phyloP scores from a whole-genome alignment of 1,140 invertebrate species.

The Lethrus apterus region DNA sequence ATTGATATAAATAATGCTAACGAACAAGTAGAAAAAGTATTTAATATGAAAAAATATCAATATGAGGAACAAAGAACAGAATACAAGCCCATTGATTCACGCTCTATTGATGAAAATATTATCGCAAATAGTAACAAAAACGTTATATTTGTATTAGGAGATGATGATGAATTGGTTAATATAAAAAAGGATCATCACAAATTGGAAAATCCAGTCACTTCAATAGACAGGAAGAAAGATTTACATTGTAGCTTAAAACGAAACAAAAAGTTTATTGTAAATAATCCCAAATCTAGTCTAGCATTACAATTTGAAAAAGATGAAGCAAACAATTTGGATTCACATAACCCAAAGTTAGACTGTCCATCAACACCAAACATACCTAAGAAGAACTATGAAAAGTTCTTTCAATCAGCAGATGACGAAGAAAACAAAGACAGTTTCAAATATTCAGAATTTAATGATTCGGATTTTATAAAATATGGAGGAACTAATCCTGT shows the following conservation, averaged over 20 bases:
- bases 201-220: too few species aligned
- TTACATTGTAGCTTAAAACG: too few species aligned
- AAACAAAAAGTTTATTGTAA: too few species aligned
- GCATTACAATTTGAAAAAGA: background rate
- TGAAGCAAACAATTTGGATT: background rate
- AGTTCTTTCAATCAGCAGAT: background rate
- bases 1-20: too few species aligned
- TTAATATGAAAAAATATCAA: slow-evolving; percentile 11
- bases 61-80: too few species aligned
- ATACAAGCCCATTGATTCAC: slow-evolving; percentile 13
- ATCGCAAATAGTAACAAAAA: slow-evolving; percentile 27
- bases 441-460: slow-evolving; percentile 16
- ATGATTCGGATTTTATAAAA: slow-evolving; percentile 25
- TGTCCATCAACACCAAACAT: slow-evolving; percentile 7
- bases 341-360: too few species aligned
- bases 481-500: slow-evolving; percentile 12
- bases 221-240: too few species aligned
- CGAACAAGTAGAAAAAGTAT: slow-evolving; percentile 7
- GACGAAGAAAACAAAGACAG: background rate
- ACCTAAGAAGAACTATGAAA: slow-evolving; percentile 2
- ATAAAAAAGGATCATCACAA: slow-evolving; percentile 46
- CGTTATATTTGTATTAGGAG: slow-evolving; percentile 71
- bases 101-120: background rate
- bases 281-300: background rate
- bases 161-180: slow-evolving; percentile 57